A percentile compares a stretch with the other conserved stretches of the same genome.
These are phyloP conservation scores for Linnaemya vulpina DNA, from an alignment of 2,888 invertebrate species.

Conservation along the genomic window DNA sequence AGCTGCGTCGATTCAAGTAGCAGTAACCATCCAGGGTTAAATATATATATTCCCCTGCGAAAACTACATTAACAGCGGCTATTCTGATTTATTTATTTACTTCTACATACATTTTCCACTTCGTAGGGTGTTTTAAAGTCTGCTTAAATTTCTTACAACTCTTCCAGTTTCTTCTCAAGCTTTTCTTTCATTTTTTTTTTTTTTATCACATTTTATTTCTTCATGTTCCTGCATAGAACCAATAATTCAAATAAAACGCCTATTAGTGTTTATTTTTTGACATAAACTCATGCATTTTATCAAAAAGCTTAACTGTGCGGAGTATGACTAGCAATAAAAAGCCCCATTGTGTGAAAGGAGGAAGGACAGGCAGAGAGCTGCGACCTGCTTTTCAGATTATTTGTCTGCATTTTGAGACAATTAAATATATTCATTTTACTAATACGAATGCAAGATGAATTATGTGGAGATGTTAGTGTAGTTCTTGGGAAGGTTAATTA, in stretches of 20 bases:
- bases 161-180: neutral
- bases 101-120: neutral
- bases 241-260: constrained; percentile 79
- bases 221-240: constrained; percentile 66
- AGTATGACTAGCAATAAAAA: neutral
- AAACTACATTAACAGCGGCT: no score
- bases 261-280: constrained; percentile 81
- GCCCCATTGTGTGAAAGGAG: neutral
- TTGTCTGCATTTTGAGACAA: neutral
- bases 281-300: constrained; percentile 79
- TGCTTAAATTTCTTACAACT: neutral
- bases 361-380: neutral
- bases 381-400: constrained; percentile 20
- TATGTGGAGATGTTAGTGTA: neutral
- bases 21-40: no score
- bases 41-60: no score
- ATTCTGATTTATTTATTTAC: no score
- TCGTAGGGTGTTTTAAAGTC: neutral
- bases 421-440: neutral
- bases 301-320: constrained; percentile 36
- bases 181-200: neutral
- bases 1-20: no score
- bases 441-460: neutral
- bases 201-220: neutral
- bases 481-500: neutral